Evolutionary conservation across 1,140 invertebrate species (phyloP), one percentile per base, ranked within the genome.

Genomic region (Phenacoccus solenopsis): DNA sequence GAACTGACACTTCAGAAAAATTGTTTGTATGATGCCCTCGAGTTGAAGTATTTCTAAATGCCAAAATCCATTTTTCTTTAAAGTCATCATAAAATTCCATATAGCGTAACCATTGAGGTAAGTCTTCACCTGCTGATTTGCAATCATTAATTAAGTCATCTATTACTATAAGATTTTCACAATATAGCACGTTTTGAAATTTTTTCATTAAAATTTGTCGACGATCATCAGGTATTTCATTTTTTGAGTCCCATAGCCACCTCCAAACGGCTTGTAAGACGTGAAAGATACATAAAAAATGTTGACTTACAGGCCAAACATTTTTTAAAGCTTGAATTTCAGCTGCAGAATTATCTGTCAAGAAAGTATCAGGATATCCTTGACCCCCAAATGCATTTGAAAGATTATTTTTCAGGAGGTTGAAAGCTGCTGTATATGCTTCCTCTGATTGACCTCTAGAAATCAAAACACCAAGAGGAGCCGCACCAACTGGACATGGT

Each of bases 271-370:
- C 56, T 28, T 70, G 69, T 28, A 16, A 70, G 30, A 70, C 22
- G 32, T 70, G 69, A 70, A 70, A 70, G 28, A 70, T 59, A 59
- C 56, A 70, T 21, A 70, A 59, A 3, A 59, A 30, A 10, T 57
- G n/a, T 28, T 28, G 13, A 59, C 25, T 59, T 28, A 22, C 16
- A 21, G 35, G 35, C 49, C 69, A 69, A 57, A 28, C 27, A 28
- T 22, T 27, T 28, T 57, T 69, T 56, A 69, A 13, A 28, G 69
- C 69, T 28, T 56, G 27, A 25, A 69, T 69, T 69, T 69, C 49
- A 27, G 24, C 69, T 25, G 38, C 24, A 20, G 69, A 38, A 57
- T 69, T 69, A 59, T 69, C 69, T 25, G 69, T 69, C 16, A 69
- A 16, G 49, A 69, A 57, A 5, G 56, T 69, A 12, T 22, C 57